These are phyloP conservation scores for Nannospalax galili DNA, from an alignment of 2,113 vertebrate genomes.

Conservation along the genomic window DNA sequence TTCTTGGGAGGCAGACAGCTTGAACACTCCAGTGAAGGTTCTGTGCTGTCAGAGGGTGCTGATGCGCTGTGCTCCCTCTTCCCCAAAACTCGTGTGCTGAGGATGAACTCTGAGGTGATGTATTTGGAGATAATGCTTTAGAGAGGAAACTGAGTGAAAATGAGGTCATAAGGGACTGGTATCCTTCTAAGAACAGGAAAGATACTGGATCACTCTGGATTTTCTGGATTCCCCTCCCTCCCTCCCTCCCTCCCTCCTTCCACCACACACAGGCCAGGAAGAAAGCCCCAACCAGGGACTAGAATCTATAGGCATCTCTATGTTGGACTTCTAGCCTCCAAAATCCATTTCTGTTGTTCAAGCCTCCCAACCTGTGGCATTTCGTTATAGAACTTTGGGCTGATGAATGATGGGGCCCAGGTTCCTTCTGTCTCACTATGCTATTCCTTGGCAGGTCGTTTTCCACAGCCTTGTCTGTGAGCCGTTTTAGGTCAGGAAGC, in stretches of 20 bases:
- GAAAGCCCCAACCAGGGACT: not conserved
- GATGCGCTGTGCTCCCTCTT: not conserved
- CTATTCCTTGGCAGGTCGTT: not conserved
- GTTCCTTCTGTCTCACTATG: too few relatives aligned
- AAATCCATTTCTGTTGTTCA: not conserved
- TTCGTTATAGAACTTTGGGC: not conserved
- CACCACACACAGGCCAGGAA: not conserved
- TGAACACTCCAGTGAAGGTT: not conserved
- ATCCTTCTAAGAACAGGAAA: not conserved
- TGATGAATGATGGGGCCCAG: not conserved
- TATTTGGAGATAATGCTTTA: not conserved
- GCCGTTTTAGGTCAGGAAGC: not conserved
- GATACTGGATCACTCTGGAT: not conserved
- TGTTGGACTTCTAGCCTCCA: not conserved
- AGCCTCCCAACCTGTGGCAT: not conserved
- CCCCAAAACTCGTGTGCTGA: not conserved
- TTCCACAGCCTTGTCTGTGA: not conserved
- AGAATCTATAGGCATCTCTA: not conserved
- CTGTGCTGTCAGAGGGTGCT: not conserved
- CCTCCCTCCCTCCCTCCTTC: not conserved
- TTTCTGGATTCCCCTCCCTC: not conserved
- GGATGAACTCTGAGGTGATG: not conserved
- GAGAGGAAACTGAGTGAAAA: not conserved
- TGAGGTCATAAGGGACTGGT: not conserved
- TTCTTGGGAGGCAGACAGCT: not conserved